Base-by-base conservation (phyloP, 1,140 invertebrate genomes). In the Drosophila gunungcola region DNA sequence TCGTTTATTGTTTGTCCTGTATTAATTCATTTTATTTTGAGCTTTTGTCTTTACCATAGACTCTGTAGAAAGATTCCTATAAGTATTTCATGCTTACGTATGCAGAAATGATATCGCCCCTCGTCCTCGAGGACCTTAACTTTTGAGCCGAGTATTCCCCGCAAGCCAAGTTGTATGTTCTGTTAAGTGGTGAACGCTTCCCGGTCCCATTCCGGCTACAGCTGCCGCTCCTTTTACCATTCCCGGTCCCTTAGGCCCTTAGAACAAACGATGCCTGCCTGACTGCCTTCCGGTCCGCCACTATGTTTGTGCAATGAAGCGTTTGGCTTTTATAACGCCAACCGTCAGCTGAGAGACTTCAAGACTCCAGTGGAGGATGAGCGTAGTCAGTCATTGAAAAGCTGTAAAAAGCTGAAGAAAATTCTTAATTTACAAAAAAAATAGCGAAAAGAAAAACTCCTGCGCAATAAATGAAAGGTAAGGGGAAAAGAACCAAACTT, bases 221-320 rank as follows among this genome's bases (percentile, higher is more conserved):
- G n/a, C 0, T 6, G 10, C 42, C 43, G 3, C 51, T 49, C 39
- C 34, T 10, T 62, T 29, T 16, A 16, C 58, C 11, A 52, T 16
- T 68, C 39, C 52, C 25, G 13, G 13, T 51, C 32, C 45, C 25
- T 45, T 67, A 72, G 82, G 83, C 79, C 83, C 82, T 85, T 75
- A 80, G 78, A 78, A 88, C 65, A 48, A 58, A 27, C 51, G 72
- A 62, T 73, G 63, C 52, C 69, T 48, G 54, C 57, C 70, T 75
- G 75, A 12, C 63, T 69, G 74, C 43, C 49, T 63, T 67, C 68
- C 72, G 80, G 79, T 69, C 65, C 65, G 68, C 53, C 73, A 85
- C 81, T 85, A 81, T 85, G 74, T 86, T 85, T 85, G 82, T 88
- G 82, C 82, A 86, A 85, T 85, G 82, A 85, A 86, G 82, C 82